A percentile compares a stretch with the other conserved stretches of the same genome.
These are phyloP conservation scores for Rhinopomastus cyanomelas DNA, from an alignment of 2,113 vertebrate species.

Conservation along the genomic window DNA sequence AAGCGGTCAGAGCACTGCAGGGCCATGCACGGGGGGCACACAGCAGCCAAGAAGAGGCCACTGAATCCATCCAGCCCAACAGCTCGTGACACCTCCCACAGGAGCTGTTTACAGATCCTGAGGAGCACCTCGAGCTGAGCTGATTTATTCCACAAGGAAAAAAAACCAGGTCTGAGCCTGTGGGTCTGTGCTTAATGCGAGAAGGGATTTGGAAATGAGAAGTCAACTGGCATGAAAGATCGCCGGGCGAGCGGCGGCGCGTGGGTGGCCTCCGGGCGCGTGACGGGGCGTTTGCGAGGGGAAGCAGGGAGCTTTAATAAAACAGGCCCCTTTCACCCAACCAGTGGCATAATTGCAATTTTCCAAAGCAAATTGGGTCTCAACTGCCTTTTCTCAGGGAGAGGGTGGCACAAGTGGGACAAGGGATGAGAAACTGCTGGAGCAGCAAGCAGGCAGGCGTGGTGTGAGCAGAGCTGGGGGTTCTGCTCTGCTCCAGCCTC, in stretches of 20 bases:
- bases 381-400: not conserved
- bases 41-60: too few species aligned
- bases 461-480: not conserved
- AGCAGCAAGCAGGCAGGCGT: fast-evolving
- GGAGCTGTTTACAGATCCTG: constrained; percentile 75
- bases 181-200: constrained; percentile 77
- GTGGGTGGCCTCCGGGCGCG: constrained; percentile 71
- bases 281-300: constrained; percentile 55
- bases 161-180: constrained; percentile 75
- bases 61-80: too few species aligned
- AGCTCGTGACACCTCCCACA: too few species aligned
- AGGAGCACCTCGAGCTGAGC: constrained; percentile 72
- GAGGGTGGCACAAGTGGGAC: not conserved
- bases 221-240: constrained; percentile 79
- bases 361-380: constrained; percentile 1
- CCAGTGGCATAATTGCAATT: not conserved
- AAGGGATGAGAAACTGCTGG: not conserved
- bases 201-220: constrained; percentile 78
- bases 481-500: not conserved
- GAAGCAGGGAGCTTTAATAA: constrained; percentile 23
- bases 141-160: constrained; percentile 80
- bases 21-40: not conserved
- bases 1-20: constrained; percentile 3
- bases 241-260: constrained; percentile 66
- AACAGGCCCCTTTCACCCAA: constrained; percentile 30